Base-by-base conservation (phyloP, 2,888 invertebrate genomes). In the Pelosia muscerda region DNA sequence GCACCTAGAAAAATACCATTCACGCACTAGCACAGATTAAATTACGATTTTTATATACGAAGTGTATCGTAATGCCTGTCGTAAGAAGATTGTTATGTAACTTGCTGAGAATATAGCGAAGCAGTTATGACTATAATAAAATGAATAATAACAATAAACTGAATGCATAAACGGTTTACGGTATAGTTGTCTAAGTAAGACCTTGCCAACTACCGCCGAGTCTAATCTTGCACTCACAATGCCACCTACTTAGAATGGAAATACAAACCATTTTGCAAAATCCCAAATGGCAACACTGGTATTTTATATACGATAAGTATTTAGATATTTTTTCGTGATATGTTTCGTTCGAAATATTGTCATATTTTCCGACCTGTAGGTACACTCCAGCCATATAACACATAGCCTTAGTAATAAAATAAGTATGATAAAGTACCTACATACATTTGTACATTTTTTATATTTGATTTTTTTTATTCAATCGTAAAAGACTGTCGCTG, bases 61-160 rank as follows among this genome's bases (percentile, higher is more conserved):
- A 19, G 19, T 49, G n/a, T 49, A 49, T 49, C n/a, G 49, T 49
- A 49, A 49, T 2, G 11, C 13, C 10, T 10, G 49, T 3, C 49
- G 42, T 19, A 49, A 49, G 49, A 49, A 19, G n/a, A 3, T 49
- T 49, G 49, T 49, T 49, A 49, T n/a, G 49, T 49, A 49, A 49
- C n/a, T 49, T 49, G n/a, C 49, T 49, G 49, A n/a, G 49, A 49
- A 49, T 49, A 49, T n/a, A 49, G 55, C 23, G 25, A 25, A 25
- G 11, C 55, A 8, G 55, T 55, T 55, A 23, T 25, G n/a, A n/a
- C 49, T 6, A n/a, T n/a, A 49, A 49, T 49, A 49, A 49, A 49
- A 49, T 49, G n/a, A 49, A 49, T 49, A 49, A 49, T 49, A 49
- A 49, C 49, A 49, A 49, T 49, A n/a, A 49, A 49, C 49, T n/a